phyloP scores from a whole-genome alignment of 2,797 vertebrate species.

The Paratrypauchen microcephalus region DNA sequence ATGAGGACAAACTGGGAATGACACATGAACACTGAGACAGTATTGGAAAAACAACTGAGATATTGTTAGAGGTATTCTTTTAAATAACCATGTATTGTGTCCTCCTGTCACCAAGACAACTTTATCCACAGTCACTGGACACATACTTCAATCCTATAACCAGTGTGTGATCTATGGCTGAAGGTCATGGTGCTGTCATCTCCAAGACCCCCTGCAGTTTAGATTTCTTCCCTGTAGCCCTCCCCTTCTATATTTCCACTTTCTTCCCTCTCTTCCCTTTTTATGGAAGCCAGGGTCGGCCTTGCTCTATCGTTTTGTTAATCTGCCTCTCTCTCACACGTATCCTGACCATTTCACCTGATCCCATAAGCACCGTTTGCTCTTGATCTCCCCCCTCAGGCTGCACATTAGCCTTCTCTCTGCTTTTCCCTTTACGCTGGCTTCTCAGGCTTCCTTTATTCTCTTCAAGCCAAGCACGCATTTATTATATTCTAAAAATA shows the following conservation, averaged over 20 bases:
- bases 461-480: constrained; percentile 23
- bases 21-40: too few species aligned
- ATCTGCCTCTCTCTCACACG: constrained; percentile 39
- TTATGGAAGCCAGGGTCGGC: constrained; percentile 34
- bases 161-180: constrained; percentile 43
- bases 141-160: constrained; percentile 28
- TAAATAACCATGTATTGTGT: too few species aligned
- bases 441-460: constrained; percentile 15
- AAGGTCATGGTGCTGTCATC: constrained; percentile 49
- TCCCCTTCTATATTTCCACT: not conserved
- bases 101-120: not conserved
- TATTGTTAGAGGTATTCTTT: too few species aligned
- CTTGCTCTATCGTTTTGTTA: constrained; percentile 35
- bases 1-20: too few species aligned
- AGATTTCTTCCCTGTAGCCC: constrained; percentile 34
- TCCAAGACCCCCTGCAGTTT: constrained; percentile 19
- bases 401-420: constrained; percentile 44
- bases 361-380: constrained; percentile 50
- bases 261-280: constrained; percentile 5
- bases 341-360: constrained; percentile 53
- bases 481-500: constrained; percentile 22
- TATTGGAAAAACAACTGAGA: too few species aligned
- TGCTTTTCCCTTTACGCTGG: not conserved
- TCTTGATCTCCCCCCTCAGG: constrained; percentile 51
- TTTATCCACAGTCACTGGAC: not conserved